Percentiles rank a stretch among this genome's conserved stretches.
These are phyloP conservation scores for Macrophya alboannulata DNA, from an alignment of 2,888 invertebrate species.

Conservation along the genomic window DNA sequence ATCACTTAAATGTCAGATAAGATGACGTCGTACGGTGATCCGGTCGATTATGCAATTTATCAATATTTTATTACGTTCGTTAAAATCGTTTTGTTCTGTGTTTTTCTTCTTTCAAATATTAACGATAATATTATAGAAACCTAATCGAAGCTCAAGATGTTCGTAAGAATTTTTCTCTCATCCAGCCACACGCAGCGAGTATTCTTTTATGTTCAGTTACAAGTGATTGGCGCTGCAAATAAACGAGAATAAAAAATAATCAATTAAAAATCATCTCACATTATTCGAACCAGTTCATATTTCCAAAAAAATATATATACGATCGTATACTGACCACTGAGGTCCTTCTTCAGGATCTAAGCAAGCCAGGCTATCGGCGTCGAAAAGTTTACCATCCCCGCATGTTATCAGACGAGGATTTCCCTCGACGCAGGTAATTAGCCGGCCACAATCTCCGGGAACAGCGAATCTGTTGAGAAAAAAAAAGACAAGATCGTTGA, in stretches of 20 bases:
- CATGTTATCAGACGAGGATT: constrained; percentile 94
- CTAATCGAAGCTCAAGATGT: background rate
- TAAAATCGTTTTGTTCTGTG: no score
- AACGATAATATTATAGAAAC: background rate
- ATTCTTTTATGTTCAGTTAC: background rate
- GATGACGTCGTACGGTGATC: background rate
- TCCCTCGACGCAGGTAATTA: constrained; percentile 96
- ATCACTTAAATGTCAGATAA: constrained; percentile 45
- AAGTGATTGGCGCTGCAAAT: constrained; percentile 69
- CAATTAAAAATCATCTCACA: background rate
- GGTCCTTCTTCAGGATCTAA: constrained; percentile 87
- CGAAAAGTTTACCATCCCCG: constrained; percentile 93
- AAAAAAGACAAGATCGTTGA: background rate
- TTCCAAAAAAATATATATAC: background rate
- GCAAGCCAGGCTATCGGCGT: constrained; percentile 91
- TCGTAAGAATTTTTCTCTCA: background rate
- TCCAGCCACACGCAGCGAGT: background rate
- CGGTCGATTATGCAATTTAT: constrained; percentile 16
- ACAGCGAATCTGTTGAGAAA: constrained; percentile 86
- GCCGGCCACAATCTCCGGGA: constrained; percentile 92
- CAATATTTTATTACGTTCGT: constrained; percentile 4
- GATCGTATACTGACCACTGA: constrained; percentile 75
- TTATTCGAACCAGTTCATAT: background rate
- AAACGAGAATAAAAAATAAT: background rate
- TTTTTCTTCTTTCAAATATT: no score